Conservation (phyloP, 2,797 vertebrate genomes). For the Crocidura indochinensis region DNA sequence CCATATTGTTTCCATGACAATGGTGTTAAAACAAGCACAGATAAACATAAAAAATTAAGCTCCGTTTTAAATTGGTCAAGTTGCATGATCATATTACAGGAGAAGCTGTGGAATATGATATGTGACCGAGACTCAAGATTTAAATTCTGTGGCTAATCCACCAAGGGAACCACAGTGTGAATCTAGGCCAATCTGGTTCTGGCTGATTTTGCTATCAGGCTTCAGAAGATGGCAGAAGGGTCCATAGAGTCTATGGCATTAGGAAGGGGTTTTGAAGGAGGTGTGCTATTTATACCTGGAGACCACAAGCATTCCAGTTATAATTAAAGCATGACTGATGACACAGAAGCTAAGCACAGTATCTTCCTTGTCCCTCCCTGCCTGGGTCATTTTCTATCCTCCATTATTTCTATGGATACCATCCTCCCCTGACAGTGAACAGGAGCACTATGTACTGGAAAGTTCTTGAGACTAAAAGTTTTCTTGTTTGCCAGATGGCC, state of each 20-base stretch:
- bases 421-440: not conserved
- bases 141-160: not conserved
- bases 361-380: not conserved
- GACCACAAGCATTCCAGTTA: not conserved
- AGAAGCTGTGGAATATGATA: not conserved
- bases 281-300: not conserved
- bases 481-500: not conserved
- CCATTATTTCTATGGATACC: not conserved
- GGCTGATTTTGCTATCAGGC: not conserved
- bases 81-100: not conserved
- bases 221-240: not conserved
- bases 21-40: not conserved
- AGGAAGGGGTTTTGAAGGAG: not conserved
- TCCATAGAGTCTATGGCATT: not conserved
- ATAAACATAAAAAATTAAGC: conserved; percentile 36
- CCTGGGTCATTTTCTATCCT: not conserved
- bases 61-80: not conserved
- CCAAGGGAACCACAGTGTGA: not conserved
- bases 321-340: not conserved
- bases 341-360: not conserved
- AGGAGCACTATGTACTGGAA: not conserved
- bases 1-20: not conserved
- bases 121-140: not conserved
- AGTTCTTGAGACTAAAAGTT: not conserved
- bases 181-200: not conserved